Evolutionary conservation across 2,797 vertebrate species (phyloP).

Genomic region (Limnodromus scolopaceus): DNA sequence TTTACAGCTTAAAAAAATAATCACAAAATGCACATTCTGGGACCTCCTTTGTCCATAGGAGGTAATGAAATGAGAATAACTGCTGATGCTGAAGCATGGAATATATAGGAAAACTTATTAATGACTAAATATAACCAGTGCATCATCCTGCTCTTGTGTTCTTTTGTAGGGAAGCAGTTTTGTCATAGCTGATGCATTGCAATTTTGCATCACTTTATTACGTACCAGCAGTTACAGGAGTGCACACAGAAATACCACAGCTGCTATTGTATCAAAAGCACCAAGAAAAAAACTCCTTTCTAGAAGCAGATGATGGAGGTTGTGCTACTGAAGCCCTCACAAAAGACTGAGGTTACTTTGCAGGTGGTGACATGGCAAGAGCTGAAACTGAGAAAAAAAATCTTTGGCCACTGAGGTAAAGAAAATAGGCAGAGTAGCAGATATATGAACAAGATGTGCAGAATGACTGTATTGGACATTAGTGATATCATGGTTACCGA

Average conservation of each 20-base stretch:
- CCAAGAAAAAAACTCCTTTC: not conserved
- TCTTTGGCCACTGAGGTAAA: too few relatives aligned
- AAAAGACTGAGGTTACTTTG: not conserved
- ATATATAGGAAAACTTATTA: not conserved
- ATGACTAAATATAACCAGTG: rapidly evolving
- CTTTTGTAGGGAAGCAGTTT: not conserved
- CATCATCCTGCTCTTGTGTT: rapidly evolving
- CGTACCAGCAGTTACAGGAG: rapidly evolving
- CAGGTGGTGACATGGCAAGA: not conserved
- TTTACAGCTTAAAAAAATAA: not conserved
- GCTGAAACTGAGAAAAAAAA: not conserved
- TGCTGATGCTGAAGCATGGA: not conserved
- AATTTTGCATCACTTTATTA: not conserved
- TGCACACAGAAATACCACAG: not conserved
- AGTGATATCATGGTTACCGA: not conserved
- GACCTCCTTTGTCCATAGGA: not conserved
- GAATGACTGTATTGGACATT: rapidly evolving
- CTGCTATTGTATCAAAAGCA: not conserved
- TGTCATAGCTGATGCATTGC: not conserved
- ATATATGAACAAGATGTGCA: not conserved
- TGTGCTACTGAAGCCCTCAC: not conserved
- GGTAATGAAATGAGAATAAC: not conserved
- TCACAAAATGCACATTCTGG: not conserved
- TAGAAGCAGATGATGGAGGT: not conserved
- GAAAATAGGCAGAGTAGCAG: not conserved